These are phyloP conservation scores for Brachionus paranguensis DNA, from an alignment of 1,140 invertebrate species.

Conservation along the genomic window DNA sequence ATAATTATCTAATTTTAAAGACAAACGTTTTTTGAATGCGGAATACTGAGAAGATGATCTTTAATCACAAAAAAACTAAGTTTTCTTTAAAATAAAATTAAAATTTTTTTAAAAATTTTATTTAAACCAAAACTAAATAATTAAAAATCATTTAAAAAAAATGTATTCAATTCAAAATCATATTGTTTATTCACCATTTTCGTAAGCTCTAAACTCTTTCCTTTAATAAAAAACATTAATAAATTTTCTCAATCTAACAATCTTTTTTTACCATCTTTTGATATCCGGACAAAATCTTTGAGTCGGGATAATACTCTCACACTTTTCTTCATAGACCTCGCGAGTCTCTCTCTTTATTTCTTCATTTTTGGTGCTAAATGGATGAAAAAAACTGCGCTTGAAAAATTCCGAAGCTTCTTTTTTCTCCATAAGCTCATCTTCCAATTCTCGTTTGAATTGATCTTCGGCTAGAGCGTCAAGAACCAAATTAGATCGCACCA, in stretches of 20 bases:
- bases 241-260: neutral
- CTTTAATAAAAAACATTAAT: neutral
- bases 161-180: no score
- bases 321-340: slow-evolving; percentile 32
- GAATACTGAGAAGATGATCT: neutral
- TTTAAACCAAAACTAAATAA: neutral
- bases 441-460: neutral
- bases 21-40: neutral
- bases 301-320: neutral
- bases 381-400: slow-evolving; percentile 34
- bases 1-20: neutral
- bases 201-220: slow-evolving; percentile 21
- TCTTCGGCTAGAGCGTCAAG: neutral
- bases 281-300: slow-evolving; percentile 30
- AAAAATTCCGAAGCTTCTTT: slow-evolving; percentile 30
- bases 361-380: slow-evolving; percentile 16
- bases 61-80: neutral
- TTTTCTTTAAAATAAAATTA: neutral
- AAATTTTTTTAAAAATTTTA: neutral
- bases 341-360: slow-evolving; percentile 39
- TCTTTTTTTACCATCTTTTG: slow-evolving; percentile 1
- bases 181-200: slow-evolving; percentile 23
- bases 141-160: neutral
- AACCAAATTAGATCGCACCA: neutral
- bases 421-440: slow-evolving; percentile 16